Evolutionary conservation across 92 coral and sea anemone species (phyloP).

Genomic region (Epizoanthus fatuus): DNA sequence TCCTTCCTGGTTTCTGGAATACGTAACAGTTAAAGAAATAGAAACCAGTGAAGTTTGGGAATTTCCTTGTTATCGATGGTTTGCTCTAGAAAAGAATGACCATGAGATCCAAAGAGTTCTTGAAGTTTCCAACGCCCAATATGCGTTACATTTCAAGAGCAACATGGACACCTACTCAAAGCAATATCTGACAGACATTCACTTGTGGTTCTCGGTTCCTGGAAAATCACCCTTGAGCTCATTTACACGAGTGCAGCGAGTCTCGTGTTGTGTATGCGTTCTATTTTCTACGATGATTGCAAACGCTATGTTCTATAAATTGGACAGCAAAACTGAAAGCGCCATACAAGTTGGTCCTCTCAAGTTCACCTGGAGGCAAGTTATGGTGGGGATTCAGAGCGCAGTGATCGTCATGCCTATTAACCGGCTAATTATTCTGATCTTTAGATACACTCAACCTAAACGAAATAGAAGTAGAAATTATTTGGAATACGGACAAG

Average conservation of each 20-base stretch:
- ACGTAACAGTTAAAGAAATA: conserved; percentile 27
- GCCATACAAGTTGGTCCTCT: conserved; percentile 69
- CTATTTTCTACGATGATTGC: conserved; percentile 70
- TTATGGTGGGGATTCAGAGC: conserved; percentile 67
- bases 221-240: conserved; percentile 44
- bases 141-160: neutral
- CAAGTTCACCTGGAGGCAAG: conserved; percentile 64
- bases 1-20: conserved; percentile 62
- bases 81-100: conserved; percentile 59
- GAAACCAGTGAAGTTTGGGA: conserved; percentile 35
- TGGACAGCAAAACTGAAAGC: conserved; percentile 19
- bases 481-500: neutral
- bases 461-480: neutral
- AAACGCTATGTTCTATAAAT: conserved; percentile 75
- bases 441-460: conserved; percentile 32
- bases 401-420: conserved; percentile 59
- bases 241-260: conserved; percentile 71
- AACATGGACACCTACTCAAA: conserved; percentile 25
- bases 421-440: conserved; percentile 46
- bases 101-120: conserved; percentile 54
- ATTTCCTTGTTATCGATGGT: conserved; percentile 68
- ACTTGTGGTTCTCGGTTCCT: conserved; percentile 70
- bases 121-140: neutral
- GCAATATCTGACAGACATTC: conserved; percentile 44
- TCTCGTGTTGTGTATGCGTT: conserved; percentile 65